A percentile compares a stretch with the other conserved stretches of the same genome.
phyloP scores from a whole-genome alignment of 2,888 invertebrate species.

The Myopa tessellatipennis region DNA sequence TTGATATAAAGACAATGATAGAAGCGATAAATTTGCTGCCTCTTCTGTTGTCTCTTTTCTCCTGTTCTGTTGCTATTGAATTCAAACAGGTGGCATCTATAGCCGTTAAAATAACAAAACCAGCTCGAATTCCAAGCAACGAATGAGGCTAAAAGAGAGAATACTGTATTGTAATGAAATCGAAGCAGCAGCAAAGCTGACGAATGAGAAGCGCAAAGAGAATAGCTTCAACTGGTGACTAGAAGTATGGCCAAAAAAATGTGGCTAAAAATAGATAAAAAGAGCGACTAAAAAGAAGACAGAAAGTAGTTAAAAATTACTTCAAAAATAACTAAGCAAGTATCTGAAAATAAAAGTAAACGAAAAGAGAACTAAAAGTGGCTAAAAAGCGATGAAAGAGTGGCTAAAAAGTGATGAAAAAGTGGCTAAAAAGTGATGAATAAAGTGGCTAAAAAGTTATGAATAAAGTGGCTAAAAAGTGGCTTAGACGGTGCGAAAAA shows the following conservation, averaged over 20 bases:
- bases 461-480: not conserved
- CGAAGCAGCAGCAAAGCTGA: not conserved
- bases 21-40: no score
- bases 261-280: not conserved
- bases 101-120: not conserved
- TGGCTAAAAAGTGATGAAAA: not conserved
- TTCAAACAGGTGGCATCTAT: conserved; percentile 22
- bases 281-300: not conserved
- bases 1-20: no score
- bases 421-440: not conserved
- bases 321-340: no score
- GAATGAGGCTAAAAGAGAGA: conserved; percentile 16
- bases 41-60: no score
- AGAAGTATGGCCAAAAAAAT: not conserved
- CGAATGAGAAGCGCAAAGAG: not conserved
- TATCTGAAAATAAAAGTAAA: no score
- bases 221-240: no score
- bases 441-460: not conserved
- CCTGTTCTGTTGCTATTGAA: no score
- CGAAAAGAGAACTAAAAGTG: no score
- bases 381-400: no score
- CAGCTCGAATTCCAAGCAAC: conserved; percentile 3
- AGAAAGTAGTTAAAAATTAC: no score
- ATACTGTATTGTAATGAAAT: not conserved
- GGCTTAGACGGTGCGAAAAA: not conserved